Base-by-base conservation (phyloP, 2,113 vertebrate species). In the Pollachius pollachius region DNA sequence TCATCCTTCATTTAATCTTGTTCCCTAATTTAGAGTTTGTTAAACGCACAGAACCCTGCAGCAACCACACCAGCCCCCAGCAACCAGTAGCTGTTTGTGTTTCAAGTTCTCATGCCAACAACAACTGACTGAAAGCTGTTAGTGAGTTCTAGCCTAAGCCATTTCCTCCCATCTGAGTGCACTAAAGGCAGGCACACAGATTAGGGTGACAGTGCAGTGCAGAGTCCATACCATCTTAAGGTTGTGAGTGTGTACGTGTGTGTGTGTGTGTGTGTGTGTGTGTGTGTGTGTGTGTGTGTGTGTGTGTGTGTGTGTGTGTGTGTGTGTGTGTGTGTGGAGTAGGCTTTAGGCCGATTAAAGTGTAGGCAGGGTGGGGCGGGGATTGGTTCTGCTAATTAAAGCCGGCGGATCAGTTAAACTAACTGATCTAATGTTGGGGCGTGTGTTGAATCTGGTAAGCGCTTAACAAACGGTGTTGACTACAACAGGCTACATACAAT, bases 261-360 rank as follows among this genome's bases (percentile, higher is more conserved):
- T 41, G 37, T 41, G 37, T 11, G 11, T 41, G 37, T 11, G 11
- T 41, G 37, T 41, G 37, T 41, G 37, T 41, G 37, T 41, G 37
- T 41, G 37, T 41, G 37, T 41, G 37, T 11, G 11, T 41, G 37
- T 11, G 11, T 41, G 37, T 41, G 37, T 41, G 37, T 41, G 37
- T 41, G 37, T 41, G 37, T 41, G 37, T 41, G 37, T 41, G 37
- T 41, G 37, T 41, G 37, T 41, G 37, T 41, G 37, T 11, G 37
- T 41, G 37, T 41, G 37, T 41, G 37, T 48, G 41, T 48, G 41
- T 8, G 57, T 59, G 75, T 64, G 18, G 71, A 85, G 52, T 7
- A 66, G 81, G 79, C 82, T 88, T 84, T 82, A 72, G 79, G 64
- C 73, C 84, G 87, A 89, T 88, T 85, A 83, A 74, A 82, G 65